phyloP scores from a whole-genome alignment of 2,888 invertebrate species.

The Harmothoe impar region DNA sequence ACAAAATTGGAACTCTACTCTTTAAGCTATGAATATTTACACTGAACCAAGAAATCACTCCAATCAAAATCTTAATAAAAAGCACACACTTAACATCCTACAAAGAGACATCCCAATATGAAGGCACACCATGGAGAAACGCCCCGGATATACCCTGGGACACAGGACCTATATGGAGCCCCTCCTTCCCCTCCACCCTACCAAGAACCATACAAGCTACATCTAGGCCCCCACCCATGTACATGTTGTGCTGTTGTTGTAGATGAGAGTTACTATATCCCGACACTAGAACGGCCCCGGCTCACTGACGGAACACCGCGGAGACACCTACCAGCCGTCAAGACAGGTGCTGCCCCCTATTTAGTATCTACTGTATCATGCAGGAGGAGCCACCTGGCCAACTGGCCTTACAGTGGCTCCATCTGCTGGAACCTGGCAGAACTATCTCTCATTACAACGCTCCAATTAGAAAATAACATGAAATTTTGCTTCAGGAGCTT shows the following conservation, averaged over 20 bases:
- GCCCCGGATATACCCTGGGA: no score
- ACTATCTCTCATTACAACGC: neutral
- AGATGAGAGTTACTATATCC: conserved; percentile 55
- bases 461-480: neutral
- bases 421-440: neutral
- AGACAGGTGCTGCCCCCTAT: conserved; percentile 38
- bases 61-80: no score
- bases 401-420: conserved; percentile 2
- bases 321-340: neutral
- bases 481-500: no score
- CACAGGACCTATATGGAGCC: no score
- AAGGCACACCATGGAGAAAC: no score
- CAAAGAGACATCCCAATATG: no score
- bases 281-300: conserved; percentile 59
- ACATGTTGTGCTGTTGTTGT: conserved; percentile 50
- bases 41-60: no score
- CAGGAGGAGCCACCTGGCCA: conserved; percentile 8
- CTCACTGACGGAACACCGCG: conserved; percentile 56
- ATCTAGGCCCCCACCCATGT: neutral
- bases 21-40: no score
- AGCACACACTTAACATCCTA: no score
- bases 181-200: no score
- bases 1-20: no score
- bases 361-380: neutral
- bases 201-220: no score